A percentile compares a stretch with the other conserved stretches of the same genome.
These are phyloP conservation scores for Harpegnathos saltator DNA, from an alignment of 1,140 invertebrate species.

Conservation along the genomic window DNA sequence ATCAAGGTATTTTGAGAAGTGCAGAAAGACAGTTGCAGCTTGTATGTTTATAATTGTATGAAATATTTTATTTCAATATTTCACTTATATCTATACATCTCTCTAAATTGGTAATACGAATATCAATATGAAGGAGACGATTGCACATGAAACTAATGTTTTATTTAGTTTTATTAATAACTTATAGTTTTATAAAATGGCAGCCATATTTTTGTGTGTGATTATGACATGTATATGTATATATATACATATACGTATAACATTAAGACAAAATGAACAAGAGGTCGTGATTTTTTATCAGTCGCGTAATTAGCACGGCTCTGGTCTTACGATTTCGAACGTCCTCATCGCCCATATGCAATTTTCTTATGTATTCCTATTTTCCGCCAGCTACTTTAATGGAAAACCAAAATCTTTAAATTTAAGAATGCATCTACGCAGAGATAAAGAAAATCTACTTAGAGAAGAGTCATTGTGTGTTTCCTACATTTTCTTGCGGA, in stretches of 20 bases:
- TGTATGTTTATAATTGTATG: slow-evolving; percentile 29
- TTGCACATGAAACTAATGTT: background rate
- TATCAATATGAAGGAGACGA: slow-evolving; percentile 25
- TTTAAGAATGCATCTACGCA: background rate
- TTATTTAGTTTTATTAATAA: slow-evolving; percentile 28
- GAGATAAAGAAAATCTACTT: background rate
- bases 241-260: background rate
- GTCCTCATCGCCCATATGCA: slow-evolving; percentile 8
- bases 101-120: slow-evolving; percentile 44
- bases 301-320: background rate
- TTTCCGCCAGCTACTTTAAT: slow-evolving; percentile 12
- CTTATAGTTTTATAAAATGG: slow-evolving; percentile 58
- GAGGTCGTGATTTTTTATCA: slow-evolving; percentile 14
- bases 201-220: slow-evolving; percentile 51
- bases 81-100: slow-evolving; percentile 27
- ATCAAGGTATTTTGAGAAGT: slow-evolving; percentile 22
- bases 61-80: slow-evolving; percentile 57
- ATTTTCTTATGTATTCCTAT: slow-evolving; percentile 3
- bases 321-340: slow-evolving; percentile 9
- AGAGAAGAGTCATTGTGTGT: background rate
- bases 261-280: slow-evolving; percentile 21
- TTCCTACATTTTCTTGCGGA: background rate
- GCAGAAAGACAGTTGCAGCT: background rate
- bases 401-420: slow-evolving; percentile 28
- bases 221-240: slow-evolving; percentile 13